Evolutionary conservation across 2,113 vertebrate genomes (phyloP), one percentile per base, ranked within the genome.

Genomic region (Sphyrna mokarran): DNA sequence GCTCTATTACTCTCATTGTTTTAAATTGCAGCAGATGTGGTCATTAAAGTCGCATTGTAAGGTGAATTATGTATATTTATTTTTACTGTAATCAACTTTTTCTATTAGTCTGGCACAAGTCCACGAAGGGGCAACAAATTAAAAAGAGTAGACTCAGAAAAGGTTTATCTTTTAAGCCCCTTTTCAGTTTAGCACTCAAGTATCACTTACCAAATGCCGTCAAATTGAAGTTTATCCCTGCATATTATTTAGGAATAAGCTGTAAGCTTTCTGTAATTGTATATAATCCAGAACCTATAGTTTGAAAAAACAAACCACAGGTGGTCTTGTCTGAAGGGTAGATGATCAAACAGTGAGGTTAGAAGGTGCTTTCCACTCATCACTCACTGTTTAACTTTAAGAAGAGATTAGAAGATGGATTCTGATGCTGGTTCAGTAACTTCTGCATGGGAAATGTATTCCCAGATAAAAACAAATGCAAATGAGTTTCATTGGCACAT

Each of bases 31-130:
- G 96, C 97, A 98, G 97, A 98, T 98, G 97, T 97, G 97, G 97
- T 97, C 97, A 98, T 98, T 98, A 98, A 98, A 98, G 98, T 97
- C 97, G 97, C 97, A 97, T 97, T 98, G 97, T 98, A 97, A 98
- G 97, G 97, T 96, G 89, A 96, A 96, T 96, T 96, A 43, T 97
- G 97, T 97, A 96, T 98, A 97, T 98, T 98, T 98, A 97, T 97
- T 66, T 98, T 98, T 97, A 97, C 97, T 96, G 97, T 97, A 97
- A 97, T 97, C 97, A 98, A 97, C 97, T 97, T 97, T 98, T 98
- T 97, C 97, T 97, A 97, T 97, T 98, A 98, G 98, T 98, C 97
- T 97, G 96, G 97, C 96, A 96, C 97, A 97, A 97, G 97, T 97
- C 97, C 97, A 97, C 97, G 97, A 97, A 97, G 97, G 97, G 97